phyloP scores from a whole-genome alignment of 1,140 invertebrate species.

The Asobara japonica region DNA sequence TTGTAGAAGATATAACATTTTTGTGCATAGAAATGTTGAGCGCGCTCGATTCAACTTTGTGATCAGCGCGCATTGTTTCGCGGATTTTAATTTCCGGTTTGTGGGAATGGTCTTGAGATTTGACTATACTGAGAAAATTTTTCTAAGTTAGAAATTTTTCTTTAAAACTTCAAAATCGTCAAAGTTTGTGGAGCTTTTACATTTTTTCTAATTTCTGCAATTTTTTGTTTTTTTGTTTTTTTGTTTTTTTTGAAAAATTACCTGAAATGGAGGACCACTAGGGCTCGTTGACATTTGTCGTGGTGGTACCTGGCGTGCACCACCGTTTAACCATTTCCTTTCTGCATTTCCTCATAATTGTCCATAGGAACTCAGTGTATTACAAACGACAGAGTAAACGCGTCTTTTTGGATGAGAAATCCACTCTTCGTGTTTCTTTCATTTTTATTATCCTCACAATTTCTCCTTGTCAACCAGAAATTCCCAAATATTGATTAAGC shows the following conservation, averaged over 20 bases:
- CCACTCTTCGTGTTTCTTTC: background rate
- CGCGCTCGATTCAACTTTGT: background rate
- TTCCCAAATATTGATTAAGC: constrained; percentile 59
- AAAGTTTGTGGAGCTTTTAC: no score
- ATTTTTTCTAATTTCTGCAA: no score
- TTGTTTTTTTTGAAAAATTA: no score
- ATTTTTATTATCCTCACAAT: constrained; percentile 11
- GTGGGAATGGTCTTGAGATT: no score
- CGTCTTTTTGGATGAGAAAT: background rate
- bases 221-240: no score
- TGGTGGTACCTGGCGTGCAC: constrained; percentile 62
- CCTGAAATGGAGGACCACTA: no score
- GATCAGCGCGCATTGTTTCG: background rate
- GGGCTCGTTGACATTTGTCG: constrained; percentile 62
- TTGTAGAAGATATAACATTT: background rate
- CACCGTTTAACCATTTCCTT: constrained; percentile 26
- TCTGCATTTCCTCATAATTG: constrained; percentile 51
- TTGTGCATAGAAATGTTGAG: background rate
- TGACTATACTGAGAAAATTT: no score
- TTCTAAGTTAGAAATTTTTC: no score
- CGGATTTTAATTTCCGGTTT: background rate
- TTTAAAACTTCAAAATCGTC: no score
- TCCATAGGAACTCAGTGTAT: constrained; percentile 32
- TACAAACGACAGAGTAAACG: constrained; percentile 13
- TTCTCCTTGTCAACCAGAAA: constrained; percentile 32